phyloP scores from a whole-genome alignment of 1,140 invertebrate genomes.

The Physella acuta region DNA sequence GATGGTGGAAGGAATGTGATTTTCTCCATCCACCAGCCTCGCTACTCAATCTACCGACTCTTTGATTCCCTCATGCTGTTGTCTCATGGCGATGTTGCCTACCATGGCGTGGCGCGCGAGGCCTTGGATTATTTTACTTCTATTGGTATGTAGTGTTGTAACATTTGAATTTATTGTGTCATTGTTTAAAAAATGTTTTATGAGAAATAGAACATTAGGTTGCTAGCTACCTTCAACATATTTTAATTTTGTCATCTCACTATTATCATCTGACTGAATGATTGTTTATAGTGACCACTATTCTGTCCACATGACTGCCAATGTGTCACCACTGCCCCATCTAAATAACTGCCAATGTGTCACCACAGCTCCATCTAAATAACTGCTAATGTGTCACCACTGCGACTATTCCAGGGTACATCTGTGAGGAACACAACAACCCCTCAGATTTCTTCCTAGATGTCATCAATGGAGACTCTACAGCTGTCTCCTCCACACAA shows the following conservation, averaged over 20 bases:
- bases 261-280: too few species aligned
- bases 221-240: too few species aligned
- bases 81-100: slow-evolving; percentile 50
- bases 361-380: neutral
- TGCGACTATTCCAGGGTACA: slow-evolving; percentile 55
- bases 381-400: slow-evolving; percentile 9
- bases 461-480: slow-evolving; percentile 52
- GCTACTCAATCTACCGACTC: slow-evolving; percentile 57
- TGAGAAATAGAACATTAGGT: too few species aligned
- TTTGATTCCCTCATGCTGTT: slow-evolving; percentile 56
- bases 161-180: too few species aligned
- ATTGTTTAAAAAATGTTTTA: too few species aligned
- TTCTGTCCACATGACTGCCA: too few species aligned
- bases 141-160: too few species aligned
- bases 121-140: slow-evolving; percentile 51
- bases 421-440: slow-evolving; percentile 57
- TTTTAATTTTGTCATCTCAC: too few species aligned
- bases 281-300: too few species aligned
- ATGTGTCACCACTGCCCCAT: too few species aligned
- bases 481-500: slow-evolving; percentile 21
- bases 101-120: slow-evolving; percentile 49
- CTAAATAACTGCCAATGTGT: too few species aligned
- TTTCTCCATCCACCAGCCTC: slow-evolving; percentile 60
- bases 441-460: slow-evolving; percentile 60
- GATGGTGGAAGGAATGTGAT: slow-evolving; percentile 53